A percentile compares a stretch with the other conserved stretches of the same genome.
Evolutionary conservation across 2,888 invertebrate species (phyloP).

Genomic region (Caprella mutica): DNA sequence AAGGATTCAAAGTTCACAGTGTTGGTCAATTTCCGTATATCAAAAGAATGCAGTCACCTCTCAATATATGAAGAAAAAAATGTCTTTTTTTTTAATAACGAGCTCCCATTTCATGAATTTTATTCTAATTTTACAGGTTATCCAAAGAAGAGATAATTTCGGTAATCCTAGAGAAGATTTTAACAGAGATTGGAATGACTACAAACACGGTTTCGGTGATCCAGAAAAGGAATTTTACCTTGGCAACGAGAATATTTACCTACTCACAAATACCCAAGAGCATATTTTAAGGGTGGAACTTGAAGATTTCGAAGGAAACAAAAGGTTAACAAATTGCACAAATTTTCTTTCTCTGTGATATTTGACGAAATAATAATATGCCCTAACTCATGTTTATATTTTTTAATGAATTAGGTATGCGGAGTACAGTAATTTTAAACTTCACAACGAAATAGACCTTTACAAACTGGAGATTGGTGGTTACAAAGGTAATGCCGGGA

Average conservation of each 20-base stretch:
- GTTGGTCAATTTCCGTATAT: too few species aligned
- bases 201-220: slow-evolving; percentile 85
- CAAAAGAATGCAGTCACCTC: too few species aligned
- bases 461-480: slow-evolving; percentile 85
- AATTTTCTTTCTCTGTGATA: too few species aligned
- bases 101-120: too few species aligned
- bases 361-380: too few species aligned
- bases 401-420: too few species aligned
- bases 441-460: slow-evolving; percentile 80
- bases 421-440: slow-evolving; percentile 82
- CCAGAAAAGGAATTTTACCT: slow-evolving; percentile 83
- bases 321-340: slow-evolving; percentile 59
- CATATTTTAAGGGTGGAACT: slow-evolving; percentile 74
- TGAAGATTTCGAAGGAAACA: slow-evolving; percentile 85
- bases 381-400: too few species aligned
- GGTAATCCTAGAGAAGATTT: slow-evolving; percentile 79
- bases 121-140: slow-evolving; percentile 64
- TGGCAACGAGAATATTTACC: slow-evolving; percentile 85
- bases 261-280: slow-evolving; percentile 83
- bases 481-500: slow-evolving; percentile 80
- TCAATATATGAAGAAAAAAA: too few species aligned
- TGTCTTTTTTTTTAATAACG: too few species aligned
- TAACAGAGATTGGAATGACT: slow-evolving; percentile 82
- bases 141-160: slow-evolving; percentile 77
- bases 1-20: too few species aligned